A percentile compares a stretch with the other conserved stretches of the same genome.
phyloP scores from a whole-genome alignment of 1,140 invertebrate species.

The Rhagoletis pomonella region DNA sequence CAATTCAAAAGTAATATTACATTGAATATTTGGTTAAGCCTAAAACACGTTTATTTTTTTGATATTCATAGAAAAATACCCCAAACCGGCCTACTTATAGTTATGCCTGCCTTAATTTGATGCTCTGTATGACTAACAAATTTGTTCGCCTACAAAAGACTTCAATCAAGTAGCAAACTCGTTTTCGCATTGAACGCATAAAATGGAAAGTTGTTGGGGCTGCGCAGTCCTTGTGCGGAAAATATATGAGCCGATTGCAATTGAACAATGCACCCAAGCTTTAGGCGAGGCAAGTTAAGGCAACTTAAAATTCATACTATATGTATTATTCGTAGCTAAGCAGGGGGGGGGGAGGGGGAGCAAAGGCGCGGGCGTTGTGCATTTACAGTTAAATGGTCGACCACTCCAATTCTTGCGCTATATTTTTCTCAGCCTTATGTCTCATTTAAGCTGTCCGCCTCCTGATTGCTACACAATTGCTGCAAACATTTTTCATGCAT shows the following conservation, averaged over 20 bases:
- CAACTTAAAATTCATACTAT: neutral
- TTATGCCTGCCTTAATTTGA: neutral
- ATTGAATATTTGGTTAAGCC: too few species aligned
- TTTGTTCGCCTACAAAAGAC: neutral
- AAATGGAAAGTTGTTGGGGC: slow-evolving; percentile 9
- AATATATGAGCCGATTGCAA: neutral
- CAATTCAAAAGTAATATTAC: too few species aligned
- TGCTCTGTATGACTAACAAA: neutral
- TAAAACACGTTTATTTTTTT: too few species aligned
- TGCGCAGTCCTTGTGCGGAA: neutral
- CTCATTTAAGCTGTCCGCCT: neutral
- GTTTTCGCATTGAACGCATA: neutral
- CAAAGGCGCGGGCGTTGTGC: too few species aligned
- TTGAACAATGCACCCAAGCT: neutral
- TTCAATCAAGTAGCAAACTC: neutral
- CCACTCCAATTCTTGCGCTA: slow-evolving; percentile 9
- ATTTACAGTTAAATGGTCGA: neutral
- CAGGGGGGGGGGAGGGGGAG: too few species aligned
- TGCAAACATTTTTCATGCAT: neutral
- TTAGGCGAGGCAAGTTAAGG: neutral
- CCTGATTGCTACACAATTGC: neutral
- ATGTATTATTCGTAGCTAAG: too few species aligned
- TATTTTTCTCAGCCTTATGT: neutral
- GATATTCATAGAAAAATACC: neutral
- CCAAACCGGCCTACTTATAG: neutral